Percentiles rank a stretch among this genome's conserved stretches.
Evolutionary conservation across 2,888 invertebrate species (phyloP).

Genomic region (Drosophila algonquin): DNA sequence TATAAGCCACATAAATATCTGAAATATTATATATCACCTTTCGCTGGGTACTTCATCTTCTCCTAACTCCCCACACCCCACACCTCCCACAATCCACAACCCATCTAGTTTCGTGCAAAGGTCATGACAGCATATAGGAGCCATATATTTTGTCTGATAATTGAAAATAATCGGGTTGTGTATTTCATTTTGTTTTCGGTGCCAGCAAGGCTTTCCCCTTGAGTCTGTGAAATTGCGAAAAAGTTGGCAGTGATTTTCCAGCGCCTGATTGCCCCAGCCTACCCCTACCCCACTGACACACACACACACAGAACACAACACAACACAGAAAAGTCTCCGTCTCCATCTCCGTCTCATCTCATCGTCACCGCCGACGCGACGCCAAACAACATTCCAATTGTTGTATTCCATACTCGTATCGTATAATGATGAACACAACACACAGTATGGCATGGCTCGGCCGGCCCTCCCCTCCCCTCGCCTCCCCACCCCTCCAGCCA

Average conservation of each 20-base stretch:
- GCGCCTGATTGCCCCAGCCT: conserved; percentile 20
- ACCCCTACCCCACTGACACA: no score
- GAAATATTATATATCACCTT: conserved; percentile 66
- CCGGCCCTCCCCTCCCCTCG: conserved; percentile 24
- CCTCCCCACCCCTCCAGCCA: conserved; percentile 42
- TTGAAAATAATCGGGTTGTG: conserved; percentile 68
- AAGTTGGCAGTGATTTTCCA: conserved; percentile 68
- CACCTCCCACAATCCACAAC: conserved; percentile 4
- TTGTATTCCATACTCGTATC: conserved; percentile 56
- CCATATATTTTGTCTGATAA: conserved; percentile 70
- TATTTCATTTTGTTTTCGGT: conserved; percentile 53
- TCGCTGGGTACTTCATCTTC: conserved; percentile 34
- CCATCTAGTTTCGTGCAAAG: conserved; percentile 63
- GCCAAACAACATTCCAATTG: conserved; percentile 78
- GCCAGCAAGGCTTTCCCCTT: conserved; percentile 27
- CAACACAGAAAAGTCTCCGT: no score
- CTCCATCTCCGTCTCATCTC: no score
- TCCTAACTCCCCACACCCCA: conserved; percentile 5
- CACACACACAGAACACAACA: no score
- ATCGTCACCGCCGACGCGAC: conserved; percentile 19
- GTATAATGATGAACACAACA: conserved; percentile 64
- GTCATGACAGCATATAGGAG: conserved; percentile 71
- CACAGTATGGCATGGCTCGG: conserved; percentile 51
- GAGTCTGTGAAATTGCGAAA: conserved; percentile 26
- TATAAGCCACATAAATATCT: conserved; percentile 62